Conservation (phyloP, 2,888 invertebrate genomes). For the Allolobophora icterica region DNA sequence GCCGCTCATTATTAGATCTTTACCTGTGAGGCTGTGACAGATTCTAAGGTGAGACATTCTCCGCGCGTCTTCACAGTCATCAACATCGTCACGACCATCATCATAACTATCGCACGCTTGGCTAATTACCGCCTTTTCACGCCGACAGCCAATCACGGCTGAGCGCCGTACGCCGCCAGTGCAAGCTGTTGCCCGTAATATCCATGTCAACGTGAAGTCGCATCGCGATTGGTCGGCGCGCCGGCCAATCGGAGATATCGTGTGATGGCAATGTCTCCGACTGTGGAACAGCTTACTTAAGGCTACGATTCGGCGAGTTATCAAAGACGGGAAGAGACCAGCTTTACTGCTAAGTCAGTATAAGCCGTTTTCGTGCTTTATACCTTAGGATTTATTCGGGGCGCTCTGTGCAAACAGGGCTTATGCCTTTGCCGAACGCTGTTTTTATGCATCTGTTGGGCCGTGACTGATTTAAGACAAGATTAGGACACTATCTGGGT, state of each 20-base stretch:
- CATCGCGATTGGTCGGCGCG: neutral
- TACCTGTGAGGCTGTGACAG: neutral
- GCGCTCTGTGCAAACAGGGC: constrained; percentile 21
- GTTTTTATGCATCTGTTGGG: neutral
- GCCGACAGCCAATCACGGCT: constrained; percentile 5
- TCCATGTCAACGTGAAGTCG: constrained; percentile 17
- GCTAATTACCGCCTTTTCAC: neutral
- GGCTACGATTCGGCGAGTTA: neutral
- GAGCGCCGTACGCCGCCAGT: neutral
- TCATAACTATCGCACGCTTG: neutral
- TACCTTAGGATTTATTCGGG: constrained; percentile 20
- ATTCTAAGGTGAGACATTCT: constrained; percentile 17
- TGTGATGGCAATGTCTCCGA: neutral
- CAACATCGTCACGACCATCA: too few relatives aligned
- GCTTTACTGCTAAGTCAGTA: constrained; percentile 5
- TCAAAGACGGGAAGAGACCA: constrained; percentile 23
- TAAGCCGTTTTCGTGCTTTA: neutral
- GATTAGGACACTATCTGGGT: constrained; percentile 24
- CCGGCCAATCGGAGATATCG: neutral
- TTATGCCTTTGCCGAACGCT: neutral
- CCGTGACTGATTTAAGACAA: constrained; percentile 28
- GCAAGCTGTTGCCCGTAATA: constrained; percentile 17
- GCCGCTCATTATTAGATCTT: neutral
- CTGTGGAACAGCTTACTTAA: constrained; percentile 28
- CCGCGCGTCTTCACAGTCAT: neutral